Evolutionary conservation across 64 coral and sea anemone species (phyloP), one percentile per base, ranked within the genome.

Genomic region (Anthopleura sola): DNA sequence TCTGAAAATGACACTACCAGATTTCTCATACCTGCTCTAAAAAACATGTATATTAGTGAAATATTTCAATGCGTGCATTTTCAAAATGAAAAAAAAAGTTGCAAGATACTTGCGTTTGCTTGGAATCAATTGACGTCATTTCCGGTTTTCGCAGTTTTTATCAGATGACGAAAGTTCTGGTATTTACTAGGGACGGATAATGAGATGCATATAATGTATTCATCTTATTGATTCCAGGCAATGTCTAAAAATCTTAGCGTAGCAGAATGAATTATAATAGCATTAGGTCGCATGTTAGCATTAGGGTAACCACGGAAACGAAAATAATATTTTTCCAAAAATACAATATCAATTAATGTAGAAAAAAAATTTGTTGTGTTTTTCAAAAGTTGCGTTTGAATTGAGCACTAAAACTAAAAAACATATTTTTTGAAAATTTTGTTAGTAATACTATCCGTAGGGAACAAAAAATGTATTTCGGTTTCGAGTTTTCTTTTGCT

Each of bases 251-350:
- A 62, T 62, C 24, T 10, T 5, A 23, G 17, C 58, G 24, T 62
- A 62, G 50, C 11, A 53, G 21, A 62, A 62, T 8, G n/a, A n/a
- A 62, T 17, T 24, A 62, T 23, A 62, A n/a, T 23, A 5, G 23
- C 6, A 62, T 24, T 62, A 23, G 21, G 58, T 62, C 58, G 40
- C 40, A 62, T 26, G 21, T 24, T 62, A 62, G 14, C 11, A 53
- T 53, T 14, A 53, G 1, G 50, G 50, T 62, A 62, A 62, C 21
- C 58, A 62, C 10, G 24, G 58, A 62, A n/a, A 62, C 16, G 58
- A 62, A 62, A 62, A 62, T 62, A 62, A 62, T 62, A 62, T 62
- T 62, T 62, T 62, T 62, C 58, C 58, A 62, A 62, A 26, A 62
- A 62, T 62, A 62, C 58, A 62, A 26, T 62, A 10, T 26, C n/a